Evolutionary conservation across 1,140 invertebrate genomes (phyloP).

Genomic region (Vanessa tameamea): DNA sequence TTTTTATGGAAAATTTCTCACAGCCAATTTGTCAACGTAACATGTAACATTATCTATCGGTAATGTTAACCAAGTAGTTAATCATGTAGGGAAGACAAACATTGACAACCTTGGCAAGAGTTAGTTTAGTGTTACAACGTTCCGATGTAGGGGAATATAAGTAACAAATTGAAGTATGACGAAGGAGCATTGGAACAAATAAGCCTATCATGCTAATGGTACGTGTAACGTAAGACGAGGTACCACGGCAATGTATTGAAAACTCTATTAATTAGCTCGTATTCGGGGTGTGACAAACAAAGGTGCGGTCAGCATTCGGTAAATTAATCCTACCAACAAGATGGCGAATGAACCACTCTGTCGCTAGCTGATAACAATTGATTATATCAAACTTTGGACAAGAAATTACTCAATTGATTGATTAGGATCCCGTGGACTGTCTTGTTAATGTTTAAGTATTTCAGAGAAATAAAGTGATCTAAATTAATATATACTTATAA

Average conservation of each 20-base stretch:
- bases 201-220: conserved; percentile 68
- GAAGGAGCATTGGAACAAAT: conserved; percentile 39
- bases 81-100: conserved; percentile 58
- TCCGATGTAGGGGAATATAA: conserved; percentile 52
- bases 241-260: conserved; percentile 54
- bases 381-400: conserved; percentile 58
- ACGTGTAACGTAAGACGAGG: conserved; percentile 55
- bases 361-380: conserved; percentile 60
- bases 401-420: conserved; percentile 60
- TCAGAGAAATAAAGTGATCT: background rate
- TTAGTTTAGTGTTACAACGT: conserved; percentile 50
- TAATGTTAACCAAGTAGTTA: conserved; percentile 42
- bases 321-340: conserved; percentile 73
- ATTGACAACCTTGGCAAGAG: conserved; percentile 50
- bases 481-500: no score
- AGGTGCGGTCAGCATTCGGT: conserved; percentile 71
- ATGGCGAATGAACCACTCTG: conserved; percentile 49
- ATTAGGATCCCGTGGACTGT: conserved; percentile 60
- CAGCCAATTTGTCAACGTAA: conserved; percentile 49
- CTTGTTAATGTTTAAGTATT: conserved; percentile 1
- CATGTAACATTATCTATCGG: conserved; percentile 38
- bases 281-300: conserved; percentile 61
- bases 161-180: conserved; percentile 36
- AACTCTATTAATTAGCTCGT: conserved; percentile 73
- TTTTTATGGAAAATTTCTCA: conserved; percentile 43